phyloP scores from a whole-genome alignment of 2,797 vertebrate species.

The Coccyzus lansbergi region DNA sequence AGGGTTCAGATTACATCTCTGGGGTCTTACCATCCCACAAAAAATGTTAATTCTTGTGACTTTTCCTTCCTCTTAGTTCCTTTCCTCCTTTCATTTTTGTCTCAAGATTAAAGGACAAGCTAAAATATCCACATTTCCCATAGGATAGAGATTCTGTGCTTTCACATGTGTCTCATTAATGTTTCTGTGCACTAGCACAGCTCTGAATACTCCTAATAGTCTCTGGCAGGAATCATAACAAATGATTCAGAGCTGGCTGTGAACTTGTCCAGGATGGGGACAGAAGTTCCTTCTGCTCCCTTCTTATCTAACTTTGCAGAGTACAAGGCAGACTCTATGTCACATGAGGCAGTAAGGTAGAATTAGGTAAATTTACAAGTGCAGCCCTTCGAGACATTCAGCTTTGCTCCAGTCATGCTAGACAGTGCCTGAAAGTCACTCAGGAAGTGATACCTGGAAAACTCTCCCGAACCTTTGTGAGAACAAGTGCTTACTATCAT shows the following conservation, averaged over 20 bases:
- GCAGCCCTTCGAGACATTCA: neutral
- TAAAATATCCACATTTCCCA: constrained; percentile 2
- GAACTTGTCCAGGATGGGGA: neutral
- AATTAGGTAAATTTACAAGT: neutral
- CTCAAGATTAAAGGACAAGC: constrained; percentile 13
- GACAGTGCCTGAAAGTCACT: neutral
- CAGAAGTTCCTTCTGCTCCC: neutral
- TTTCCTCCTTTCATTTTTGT: constrained; percentile 24
- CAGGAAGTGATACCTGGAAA: neutral
- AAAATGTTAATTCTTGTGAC: constrained; percentile 40
- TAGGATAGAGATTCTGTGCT: neutral
- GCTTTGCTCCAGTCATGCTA: neutral
- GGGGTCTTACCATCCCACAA: neutral
- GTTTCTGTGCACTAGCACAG: neutral
- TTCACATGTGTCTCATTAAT: constrained; percentile 33
- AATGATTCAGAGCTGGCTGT: neutral
- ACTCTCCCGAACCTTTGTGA: neutral
- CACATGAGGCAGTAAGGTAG: neutral
- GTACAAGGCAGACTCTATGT: neutral
- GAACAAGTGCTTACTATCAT: neutral
- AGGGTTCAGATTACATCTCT: neutral
- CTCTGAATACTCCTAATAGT: neutral
- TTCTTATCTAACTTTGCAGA: neutral
- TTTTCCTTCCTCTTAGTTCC: constrained; percentile 31
- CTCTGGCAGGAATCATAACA: neutral